phyloP scores from a whole-genome alignment of 2,797 vertebrate species.

The Chrysocyon brachyurus region DNA sequence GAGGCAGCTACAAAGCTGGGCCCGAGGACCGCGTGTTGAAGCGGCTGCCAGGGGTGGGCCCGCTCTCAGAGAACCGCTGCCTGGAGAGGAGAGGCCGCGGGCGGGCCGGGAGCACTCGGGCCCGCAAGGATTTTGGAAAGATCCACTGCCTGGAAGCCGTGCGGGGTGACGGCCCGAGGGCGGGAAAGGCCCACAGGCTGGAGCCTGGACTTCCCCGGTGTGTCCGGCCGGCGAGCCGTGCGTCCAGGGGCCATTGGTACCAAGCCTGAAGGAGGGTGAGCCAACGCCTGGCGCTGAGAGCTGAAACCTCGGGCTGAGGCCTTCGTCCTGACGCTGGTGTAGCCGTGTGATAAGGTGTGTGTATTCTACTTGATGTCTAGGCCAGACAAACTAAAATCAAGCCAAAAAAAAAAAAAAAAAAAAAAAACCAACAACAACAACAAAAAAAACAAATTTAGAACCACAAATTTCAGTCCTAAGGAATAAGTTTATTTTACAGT shows the following conservation, averaged over 20 bases:
- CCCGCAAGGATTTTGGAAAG: no score
- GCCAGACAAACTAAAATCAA: constrained; percentile 36
- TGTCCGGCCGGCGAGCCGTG: no score
- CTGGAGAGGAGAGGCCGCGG: no score
- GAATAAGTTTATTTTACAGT: neutral
- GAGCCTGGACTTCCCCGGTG: no score
- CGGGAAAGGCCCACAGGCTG: no score
- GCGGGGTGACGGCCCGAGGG: no score
- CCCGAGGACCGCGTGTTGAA: no score
- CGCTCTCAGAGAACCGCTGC: no score
- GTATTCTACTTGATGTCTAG: constrained; percentile 49
- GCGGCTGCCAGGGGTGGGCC: no score
- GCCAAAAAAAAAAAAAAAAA: neutral
- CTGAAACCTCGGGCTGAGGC: neutral
- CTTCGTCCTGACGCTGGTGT: neutral
- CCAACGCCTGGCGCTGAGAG: neutral
- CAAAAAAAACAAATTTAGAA: constrained; percentile 22
- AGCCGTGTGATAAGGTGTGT: neutral
- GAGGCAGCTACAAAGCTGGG: neutral
- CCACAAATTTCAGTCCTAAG: constrained; percentile 14
- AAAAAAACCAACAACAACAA: no score
- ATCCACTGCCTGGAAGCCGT: no score
- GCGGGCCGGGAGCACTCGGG: no score
- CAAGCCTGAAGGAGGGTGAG: neutral
- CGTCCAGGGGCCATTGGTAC: neutral